A percentile compares a stretch with the other conserved stretches of the same genome.
phyloP scores from a whole-genome alignment of 1,140 invertebrate genomes.

The Polypedilum pembai region DNA sequence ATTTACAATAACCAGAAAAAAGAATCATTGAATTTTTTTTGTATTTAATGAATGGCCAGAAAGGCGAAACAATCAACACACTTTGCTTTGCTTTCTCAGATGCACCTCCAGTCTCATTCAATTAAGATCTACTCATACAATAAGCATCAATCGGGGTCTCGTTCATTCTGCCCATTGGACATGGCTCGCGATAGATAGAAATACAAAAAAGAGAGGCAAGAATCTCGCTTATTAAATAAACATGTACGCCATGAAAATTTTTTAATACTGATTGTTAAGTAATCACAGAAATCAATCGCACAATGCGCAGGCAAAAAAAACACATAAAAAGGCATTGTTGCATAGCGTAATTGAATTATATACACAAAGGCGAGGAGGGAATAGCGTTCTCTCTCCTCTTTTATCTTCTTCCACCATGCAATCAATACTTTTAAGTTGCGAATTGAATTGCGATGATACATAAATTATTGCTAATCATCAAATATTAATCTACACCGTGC shows the following conservation, averaged over 20 bases:
- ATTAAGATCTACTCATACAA: too few species aligned
- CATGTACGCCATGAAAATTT: too few species aligned
- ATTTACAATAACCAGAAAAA: too few species aligned
- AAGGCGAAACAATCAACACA: conserved; percentile 11
- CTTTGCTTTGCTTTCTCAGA: neutral
- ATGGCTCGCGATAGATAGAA: neutral
- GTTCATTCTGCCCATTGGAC: neutral
- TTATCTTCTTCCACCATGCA: neutral
- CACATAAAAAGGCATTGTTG: neutral
- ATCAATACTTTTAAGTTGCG: neutral
- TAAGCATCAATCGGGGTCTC: too few species aligned
- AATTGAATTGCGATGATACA: neutral
- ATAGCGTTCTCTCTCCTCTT: neutral
- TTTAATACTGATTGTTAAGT: neutral
- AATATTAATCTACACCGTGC: neutral
- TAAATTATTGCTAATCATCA: conserved; percentile 19
- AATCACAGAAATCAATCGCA: neutral
- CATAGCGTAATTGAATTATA: conserved; percentile 2
- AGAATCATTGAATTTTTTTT: neutral
- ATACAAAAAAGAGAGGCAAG: too few species aligned
- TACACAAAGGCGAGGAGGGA: neutral
- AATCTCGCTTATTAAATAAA: too few species aligned
- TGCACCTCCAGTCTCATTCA: neutral
- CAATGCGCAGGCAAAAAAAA: neutral
- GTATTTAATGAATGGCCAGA: neutral